Percentiles rank a stretch among this genome's conserved stretches.
Conservation (phyloP, 2,113 vertebrate species). For the Furnarius figulus region DNA sequence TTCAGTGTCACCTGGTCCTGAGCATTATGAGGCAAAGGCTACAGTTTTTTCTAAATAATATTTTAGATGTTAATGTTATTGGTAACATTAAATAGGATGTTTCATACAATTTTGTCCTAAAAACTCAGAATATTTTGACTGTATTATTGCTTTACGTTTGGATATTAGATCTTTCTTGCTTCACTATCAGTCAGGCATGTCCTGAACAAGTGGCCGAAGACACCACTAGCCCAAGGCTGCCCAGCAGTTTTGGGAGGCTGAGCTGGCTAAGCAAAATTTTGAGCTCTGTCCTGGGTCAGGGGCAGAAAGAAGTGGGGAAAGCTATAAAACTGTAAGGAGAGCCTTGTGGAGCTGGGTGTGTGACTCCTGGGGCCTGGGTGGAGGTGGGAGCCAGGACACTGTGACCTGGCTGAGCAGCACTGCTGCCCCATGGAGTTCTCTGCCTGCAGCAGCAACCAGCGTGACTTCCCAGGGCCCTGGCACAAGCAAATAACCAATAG, state of each 20-base stretch:
- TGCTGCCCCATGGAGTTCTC: background rate
- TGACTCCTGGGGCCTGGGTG: background rate
- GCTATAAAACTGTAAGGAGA: background rate
- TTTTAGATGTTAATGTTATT: no score
- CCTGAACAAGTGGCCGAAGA: background rate
- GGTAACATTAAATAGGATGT: background rate
- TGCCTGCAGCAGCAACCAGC: background rate
- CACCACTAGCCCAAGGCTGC: fast-evolving
- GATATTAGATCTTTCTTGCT: background rate
- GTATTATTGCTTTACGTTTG: background rate
- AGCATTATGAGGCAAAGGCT: background rate
- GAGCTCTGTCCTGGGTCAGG: background rate
- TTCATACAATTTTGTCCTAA: background rate
- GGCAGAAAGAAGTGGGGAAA: background rate
- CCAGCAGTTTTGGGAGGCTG: background rate
- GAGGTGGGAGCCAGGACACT: background rate
- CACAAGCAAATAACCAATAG: background rate
- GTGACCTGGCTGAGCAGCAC: background rate
- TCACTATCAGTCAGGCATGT: background rate
- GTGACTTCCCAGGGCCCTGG: background rate
- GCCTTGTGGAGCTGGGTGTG: background rate
- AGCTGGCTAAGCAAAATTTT: background rate
- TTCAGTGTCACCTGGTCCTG: background rate
- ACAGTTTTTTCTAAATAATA: background rate
- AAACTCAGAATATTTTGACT: background rate